Base-by-base conservation (phyloP, 1,140 invertebrate species). In the Ostrea edulis region DNA sequence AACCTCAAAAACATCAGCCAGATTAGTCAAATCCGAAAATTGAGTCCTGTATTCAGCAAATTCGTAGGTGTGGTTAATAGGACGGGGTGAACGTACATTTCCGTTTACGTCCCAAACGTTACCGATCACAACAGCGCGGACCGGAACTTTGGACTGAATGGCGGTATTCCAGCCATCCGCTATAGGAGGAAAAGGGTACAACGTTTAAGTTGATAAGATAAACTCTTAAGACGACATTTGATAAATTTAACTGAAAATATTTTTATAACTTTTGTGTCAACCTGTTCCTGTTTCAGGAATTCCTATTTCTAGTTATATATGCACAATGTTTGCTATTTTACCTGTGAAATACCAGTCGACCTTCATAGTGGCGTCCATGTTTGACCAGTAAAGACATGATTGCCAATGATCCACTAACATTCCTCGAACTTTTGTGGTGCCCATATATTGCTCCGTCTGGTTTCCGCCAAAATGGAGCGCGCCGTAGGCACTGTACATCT, bases 271-370 rank as follows among this genome's bases (percentile, higher is more conserved):
- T 44, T 44, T 44, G 35, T 44, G 35, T 44, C 35, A 44, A 44
- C 35, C 35, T 2, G 35, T 44, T 1, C 35, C 35, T 44, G 35
- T 44, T 44, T 44, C 35, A 44, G 35, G 1, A 44, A 44, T 44
- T 44, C 5, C 35, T 44, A 44, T 44, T 44, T 44, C 35, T 44
- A 44, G 35, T 44, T 44, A 44, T 44, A 44, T 44, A 1, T 44
- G 35, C 35, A 44, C 1, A n/a, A n/a, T n/a, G n/a, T n/a, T 8
- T 12, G 12, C 22, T 20, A 51, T 82, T 87, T 84, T 88, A 93
- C 92, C 84, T 65, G 90, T 89, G 71, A 93, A 93, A 53, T 93
- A 93, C 91, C 91, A 92, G 55, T 89, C 85, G 29, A 93, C 92
- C 0, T 35, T 87, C 88, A 91, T 90, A 2, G 93, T 93, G 12